Evolutionary conservation across 1,140 invertebrate genomes (phyloP).

Genomic region (Pseudoatta argentina): DNA sequence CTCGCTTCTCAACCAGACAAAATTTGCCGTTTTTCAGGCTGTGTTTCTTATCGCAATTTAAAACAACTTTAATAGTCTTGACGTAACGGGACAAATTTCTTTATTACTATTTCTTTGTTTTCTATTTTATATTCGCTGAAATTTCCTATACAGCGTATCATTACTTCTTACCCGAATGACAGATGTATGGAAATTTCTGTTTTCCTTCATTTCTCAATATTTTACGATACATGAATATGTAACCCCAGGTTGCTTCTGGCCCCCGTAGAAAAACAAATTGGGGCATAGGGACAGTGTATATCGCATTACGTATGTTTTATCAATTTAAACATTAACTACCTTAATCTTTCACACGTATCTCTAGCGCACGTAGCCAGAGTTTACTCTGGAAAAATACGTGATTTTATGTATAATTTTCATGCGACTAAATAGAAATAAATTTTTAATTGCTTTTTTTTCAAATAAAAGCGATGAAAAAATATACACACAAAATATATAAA

Average conservation of each 20-base stretch:
- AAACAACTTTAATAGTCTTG: conserved; percentile 67
- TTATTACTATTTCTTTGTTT: conserved; percentile 63
- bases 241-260: conserved; percentile 80
- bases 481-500: conserved; percentile 15
- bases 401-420: conserved; percentile 47
- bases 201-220: conserved; percentile 72
- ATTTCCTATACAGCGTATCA: conserved; percentile 75
- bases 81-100: conserved; percentile 76
- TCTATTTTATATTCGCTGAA: conserved; percentile 61
- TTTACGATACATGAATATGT: conserved; percentile 77
- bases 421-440: conserved; percentile 20
- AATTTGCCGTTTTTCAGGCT: conserved; percentile 69
- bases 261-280: conserved; percentile 79
- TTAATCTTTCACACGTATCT: conserved; percentile 23
- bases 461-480: conserved; percentile 34
- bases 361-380: conserved; percentile 18
- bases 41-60: conserved; percentile 31
- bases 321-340: conserved; percentile 60
- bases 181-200: conserved; percentile 62
- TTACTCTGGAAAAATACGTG: conserved; percentile 43
- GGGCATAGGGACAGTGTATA: conserved; percentile 74
- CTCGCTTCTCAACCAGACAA: conserved; percentile 67
- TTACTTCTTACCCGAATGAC: conserved; percentile 36
- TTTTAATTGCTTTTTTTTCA: conserved; percentile 41
- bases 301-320: conserved; percentile 77